phyloP scores from a whole-genome alignment of 2,113 vertebrate species.

The Cephalopholis sonnerati region DNA sequence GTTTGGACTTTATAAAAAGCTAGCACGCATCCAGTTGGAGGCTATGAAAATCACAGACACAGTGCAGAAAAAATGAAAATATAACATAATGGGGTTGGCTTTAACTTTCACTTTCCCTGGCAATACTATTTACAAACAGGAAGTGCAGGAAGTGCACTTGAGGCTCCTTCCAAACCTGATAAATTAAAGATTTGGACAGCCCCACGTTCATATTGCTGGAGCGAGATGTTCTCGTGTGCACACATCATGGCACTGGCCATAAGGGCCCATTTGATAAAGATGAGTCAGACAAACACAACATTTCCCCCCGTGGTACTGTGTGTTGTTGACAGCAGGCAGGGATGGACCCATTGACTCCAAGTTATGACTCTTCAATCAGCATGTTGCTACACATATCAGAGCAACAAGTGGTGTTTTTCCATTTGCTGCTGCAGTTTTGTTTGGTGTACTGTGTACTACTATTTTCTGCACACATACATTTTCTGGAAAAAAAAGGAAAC shows the following conservation, averaged over 20 bases:
- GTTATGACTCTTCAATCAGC: not conserved
- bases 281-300: not conserved
- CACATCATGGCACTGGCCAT: not conserved
- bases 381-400: not conserved
- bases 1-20: too few species aligned
- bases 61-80: too few species aligned
- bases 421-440: not conserved
- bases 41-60: too few species aligned
- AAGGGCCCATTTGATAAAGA: not conserved
- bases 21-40: too few species aligned
- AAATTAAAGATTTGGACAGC: too few species aligned
- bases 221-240: not conserved
- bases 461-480: not conserved
- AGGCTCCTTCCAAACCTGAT: not conserved
- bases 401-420: slow-evolving; percentile 14
- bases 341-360: not conserved
- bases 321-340: slow-evolving; percentile 5
- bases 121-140: too few species aligned
- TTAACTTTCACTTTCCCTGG: too few species aligned
- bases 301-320: not conserved
- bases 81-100: too few species aligned
- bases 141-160: too few species aligned
- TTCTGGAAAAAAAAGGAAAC: not conserved
- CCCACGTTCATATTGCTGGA: not conserved
- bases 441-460: not conserved